Percentiles rank a stretch among this genome's conserved stretches.
These are phyloP conservation scores for Dicycla oo DNA, from an alignment of 2,888 invertebrate genomes.

Conservation along the genomic window DNA sequence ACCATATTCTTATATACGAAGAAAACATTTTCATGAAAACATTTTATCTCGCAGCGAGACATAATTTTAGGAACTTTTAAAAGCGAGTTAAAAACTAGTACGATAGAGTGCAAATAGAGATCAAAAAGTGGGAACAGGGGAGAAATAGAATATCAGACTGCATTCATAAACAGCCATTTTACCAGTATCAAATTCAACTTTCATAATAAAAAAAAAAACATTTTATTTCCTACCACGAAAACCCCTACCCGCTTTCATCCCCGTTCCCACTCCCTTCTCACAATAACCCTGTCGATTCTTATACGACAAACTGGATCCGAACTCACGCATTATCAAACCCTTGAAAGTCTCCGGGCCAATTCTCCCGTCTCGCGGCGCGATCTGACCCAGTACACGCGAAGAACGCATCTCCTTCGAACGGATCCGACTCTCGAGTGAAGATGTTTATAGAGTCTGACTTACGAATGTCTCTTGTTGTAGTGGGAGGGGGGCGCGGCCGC, in stretches of 20 bases:
- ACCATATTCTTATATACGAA: neutral
- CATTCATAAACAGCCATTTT: neutral
- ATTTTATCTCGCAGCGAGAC: neutral
- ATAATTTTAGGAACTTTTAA: conserved; percentile 43
- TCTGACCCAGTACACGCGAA: conserved; percentile 91
- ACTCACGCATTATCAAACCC: conserved; percentile 85
- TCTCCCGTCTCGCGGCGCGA: conserved; percentile 84
- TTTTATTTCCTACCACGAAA: neutral
- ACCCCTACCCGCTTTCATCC: neutral
- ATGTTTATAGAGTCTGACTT: conserved; percentile 98
- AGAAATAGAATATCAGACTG: neutral
- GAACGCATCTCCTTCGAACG: conserved; percentile 97
- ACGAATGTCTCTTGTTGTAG: conserved; percentile 90
- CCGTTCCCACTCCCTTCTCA: neutral
- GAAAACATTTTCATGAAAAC: neutral
- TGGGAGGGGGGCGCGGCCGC: conserved; percentile 74
- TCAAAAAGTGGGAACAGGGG: neutral
- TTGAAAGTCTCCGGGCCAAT: conserved; percentile 88
- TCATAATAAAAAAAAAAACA: neutral
- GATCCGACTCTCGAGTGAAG: conserved; percentile 96
- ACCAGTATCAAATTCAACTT: neutral
- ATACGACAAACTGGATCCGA: conserved; percentile 30
- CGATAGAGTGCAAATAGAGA: conserved; percentile 34
- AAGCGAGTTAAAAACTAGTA: conserved; percentile 2
- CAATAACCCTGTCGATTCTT: conserved; percentile 9